Conservation (phyloP, 2,113 vertebrate genomes). For the Pavo muticus region DNA sequence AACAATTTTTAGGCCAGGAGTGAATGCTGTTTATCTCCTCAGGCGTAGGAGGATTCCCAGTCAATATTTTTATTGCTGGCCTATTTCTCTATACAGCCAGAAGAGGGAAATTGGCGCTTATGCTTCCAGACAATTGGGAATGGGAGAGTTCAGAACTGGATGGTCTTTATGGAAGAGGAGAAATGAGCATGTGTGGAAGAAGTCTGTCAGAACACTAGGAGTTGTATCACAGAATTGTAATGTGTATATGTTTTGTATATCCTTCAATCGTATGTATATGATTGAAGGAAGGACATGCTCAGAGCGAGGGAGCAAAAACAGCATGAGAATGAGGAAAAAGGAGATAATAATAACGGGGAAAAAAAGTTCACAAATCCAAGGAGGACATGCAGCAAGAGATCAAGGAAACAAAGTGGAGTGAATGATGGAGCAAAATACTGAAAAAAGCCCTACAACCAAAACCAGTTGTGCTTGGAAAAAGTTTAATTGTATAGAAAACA, state of each 20-base stretch:
- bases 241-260: too few relatives aligned
- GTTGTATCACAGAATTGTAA: not conserved
- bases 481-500: not conserved
- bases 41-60: not conserved
- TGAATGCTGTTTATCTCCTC: not conserved
- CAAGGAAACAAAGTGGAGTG: not conserved
- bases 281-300: accelerated
- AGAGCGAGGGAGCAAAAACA: not conserved
- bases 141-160: not conserved
- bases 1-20: not conserved
- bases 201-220: not conserved
- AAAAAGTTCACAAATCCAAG: not conserved
- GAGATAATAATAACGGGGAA: not conserved
- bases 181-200: not conserved
- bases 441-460: not conserved
- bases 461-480: not conserved
- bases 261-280: not conserved
- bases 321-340: not conserved
- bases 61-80: not conserved
- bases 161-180: not conserved
- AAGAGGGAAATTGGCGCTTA: not conserved
- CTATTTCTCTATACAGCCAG: not conserved
- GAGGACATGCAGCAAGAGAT: not conserved
- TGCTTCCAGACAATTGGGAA: not conserved
- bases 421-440: not conserved